Conservation (phyloP, 2,888 invertebrate species). For the Augiades crinisus region DNA sequence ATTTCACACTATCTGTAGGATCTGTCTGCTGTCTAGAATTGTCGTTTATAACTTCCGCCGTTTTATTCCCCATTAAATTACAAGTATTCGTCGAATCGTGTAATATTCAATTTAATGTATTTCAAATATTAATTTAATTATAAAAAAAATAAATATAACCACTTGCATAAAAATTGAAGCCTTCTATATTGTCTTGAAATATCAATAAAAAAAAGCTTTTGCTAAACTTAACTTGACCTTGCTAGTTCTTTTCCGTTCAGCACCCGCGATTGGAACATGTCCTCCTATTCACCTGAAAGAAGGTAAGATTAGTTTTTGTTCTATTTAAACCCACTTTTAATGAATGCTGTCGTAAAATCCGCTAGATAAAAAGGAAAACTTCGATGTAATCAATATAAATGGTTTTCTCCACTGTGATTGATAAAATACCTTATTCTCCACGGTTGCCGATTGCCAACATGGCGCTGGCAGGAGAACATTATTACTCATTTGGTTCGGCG, state of each 20-base stretch:
- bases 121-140: constrained; percentile 44
- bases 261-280: constrained; percentile 91
- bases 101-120: constrained; percentile 38
- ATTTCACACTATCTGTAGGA: constrained; percentile 13
- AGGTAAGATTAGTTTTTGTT: constrained; percentile 84
- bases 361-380: constrained; percentile 6
- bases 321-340: constrained; percentile 45
- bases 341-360: constrained; percentile 36
- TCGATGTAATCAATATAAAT: neutral
- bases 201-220: constrained; percentile 57
- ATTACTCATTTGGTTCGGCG: constrained; percentile 57
- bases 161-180: constrained; percentile 15
- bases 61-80: constrained; percentile 57
- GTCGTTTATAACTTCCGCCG: constrained; percentile 60
- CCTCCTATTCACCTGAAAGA: constrained; percentile 90
- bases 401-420: constrained; percentile 12
- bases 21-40: constrained; percentile 31
- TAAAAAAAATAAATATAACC: constrained; percentile 48
- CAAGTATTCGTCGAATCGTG: constrained; percentile 45
- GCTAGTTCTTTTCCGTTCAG: constrained; percentile 87
- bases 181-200: constrained; percentile 25
- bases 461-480: constrained; percentile 74
- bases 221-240: constrained; percentile 80
- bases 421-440: constrained; percentile 50
- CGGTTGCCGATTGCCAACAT: constrained; percentile 80